Percentiles rank a stretch among this genome's conserved stretches.
phyloP scores from a whole-genome alignment of 2,888 invertebrate genomes.

The Nomada hirtipes region DNA sequence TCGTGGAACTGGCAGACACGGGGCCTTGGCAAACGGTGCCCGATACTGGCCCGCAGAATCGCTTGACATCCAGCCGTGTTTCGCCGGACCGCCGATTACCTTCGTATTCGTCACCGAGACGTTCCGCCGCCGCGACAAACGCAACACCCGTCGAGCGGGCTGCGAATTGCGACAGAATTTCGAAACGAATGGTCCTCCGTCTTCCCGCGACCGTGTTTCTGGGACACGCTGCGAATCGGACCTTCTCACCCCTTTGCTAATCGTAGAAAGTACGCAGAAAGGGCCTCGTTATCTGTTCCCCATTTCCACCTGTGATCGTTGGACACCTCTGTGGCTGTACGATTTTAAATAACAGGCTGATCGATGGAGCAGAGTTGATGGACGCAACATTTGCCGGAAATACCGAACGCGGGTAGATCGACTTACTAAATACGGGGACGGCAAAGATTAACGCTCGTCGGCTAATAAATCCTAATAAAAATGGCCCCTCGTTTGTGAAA shows the following conservation, averaged over 20 bases:
- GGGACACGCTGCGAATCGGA: neutral
- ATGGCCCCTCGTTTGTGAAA: neutral
- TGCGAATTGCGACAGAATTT: constrained; percentile 23
- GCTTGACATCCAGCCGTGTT: constrained; percentile 51
- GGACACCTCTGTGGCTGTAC: no score
- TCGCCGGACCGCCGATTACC: constrained; percentile 41
- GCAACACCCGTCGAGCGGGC: neutral
- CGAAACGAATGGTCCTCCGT: constrained; percentile 6
- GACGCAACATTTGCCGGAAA: no score
- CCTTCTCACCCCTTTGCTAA: no score
- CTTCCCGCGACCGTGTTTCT: neutral
- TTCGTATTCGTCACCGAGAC: constrained; percentile 39
- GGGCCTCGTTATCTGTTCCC: no score
- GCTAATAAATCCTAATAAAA: constrained; percentile 11
- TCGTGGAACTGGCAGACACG: constrained; percentile 61
- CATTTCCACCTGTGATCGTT: no score
- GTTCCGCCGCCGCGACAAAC: neutral
- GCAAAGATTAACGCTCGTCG: no score
- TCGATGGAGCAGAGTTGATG: no score
- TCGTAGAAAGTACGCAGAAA: no score
- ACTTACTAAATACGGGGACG: no score
- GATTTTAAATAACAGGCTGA: no score
- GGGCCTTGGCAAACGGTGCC: constrained; percentile 68
- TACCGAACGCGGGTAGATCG: no score
- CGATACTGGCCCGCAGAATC: constrained; percentile 16